Percentiles rank a stretch among this genome's conserved stretches.
phyloP scores from a whole-genome alignment of 2,888 invertebrate genomes.

The Phalera bucephala region DNA sequence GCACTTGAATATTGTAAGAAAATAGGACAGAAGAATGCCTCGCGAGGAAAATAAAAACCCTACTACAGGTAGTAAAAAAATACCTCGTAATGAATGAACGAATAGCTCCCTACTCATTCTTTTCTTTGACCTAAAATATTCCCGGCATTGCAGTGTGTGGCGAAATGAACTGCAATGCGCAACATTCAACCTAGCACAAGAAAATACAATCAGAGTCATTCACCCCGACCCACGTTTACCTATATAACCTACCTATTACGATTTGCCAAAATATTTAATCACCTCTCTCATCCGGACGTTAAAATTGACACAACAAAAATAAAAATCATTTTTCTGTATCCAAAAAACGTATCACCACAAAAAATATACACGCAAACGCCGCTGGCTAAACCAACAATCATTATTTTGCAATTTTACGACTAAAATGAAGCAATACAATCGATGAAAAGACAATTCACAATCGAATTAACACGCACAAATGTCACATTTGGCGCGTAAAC shows the following conservation, averaged over 20 bases:
- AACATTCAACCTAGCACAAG: slow-evolving; percentile 30
- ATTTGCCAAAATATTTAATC: slow-evolving; percentile 22
- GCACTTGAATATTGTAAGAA: no score
- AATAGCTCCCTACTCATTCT: slow-evolving; percentile 5
- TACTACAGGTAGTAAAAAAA: slow-evolving; percentile 10
- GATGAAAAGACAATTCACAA: slow-evolving; percentile 54
- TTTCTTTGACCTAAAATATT: slow-evolving; percentile 24
- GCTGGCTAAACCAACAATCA: slow-evolving; percentile 29
- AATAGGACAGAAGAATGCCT: background rate
- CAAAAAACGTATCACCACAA: slow-evolving; percentile 11
- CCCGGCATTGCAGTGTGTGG: slow-evolving; percentile 32
- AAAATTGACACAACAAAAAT: slow-evolving; percentile 9
- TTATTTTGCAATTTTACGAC: slow-evolving; percentile 40
- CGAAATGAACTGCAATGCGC: slow-evolving; percentile 35
- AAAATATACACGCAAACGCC: slow-evolving; percentile 18
- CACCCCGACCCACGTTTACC: slow-evolving; percentile 24
- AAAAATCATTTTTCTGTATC: slow-evolving; percentile 6
- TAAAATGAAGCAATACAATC: slow-evolving; percentile 65
- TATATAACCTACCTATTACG: slow-evolving; percentile 15
- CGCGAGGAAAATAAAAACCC: background rate
- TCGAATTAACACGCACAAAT: slow-evolving; percentile 58
- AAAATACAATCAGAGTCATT: slow-evolving; percentile 29
- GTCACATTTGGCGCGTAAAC: slow-evolving; percentile 79
- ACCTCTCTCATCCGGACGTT: slow-evolving; percentile 17
- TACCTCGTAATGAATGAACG: slow-evolving; percentile 13